Evolutionary conservation across 1,140 invertebrate species (phyloP), one percentile per base, ranked within the genome.

Genomic region (Leptestheria dahalacensis): DNA sequence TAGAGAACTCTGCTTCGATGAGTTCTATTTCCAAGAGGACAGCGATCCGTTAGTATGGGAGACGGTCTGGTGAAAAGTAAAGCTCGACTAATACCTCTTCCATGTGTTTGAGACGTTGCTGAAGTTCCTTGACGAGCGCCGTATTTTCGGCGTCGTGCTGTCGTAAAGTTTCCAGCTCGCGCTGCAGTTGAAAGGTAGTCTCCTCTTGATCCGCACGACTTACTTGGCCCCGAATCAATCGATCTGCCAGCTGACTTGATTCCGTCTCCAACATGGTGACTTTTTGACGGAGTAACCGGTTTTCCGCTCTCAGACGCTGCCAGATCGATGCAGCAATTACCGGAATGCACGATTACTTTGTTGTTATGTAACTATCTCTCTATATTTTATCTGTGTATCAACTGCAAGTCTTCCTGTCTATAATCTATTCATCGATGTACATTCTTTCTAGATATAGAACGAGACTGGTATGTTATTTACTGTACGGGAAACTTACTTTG

Each of bases 201-300:
- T 89, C 88, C 63, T 88, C 86, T 61, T 88, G 86, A 68, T 97
- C 91, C 0, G 95, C 96, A 20, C 92, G 78, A 33, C 88, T 91
- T 4, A 99, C 92, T 74, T 99, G 96, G 53, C 94, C 94, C 50
- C 91, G 82, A 2, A 99, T 92, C 64, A 99, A 75, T 61, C 91
- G 79, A 73, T 97, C 93, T 0, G 95, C 96, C 21, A 92, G 69
- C 62, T 86, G 84, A 25, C 85, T 85, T 18, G 86, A 89, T 67
- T 92, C 89, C 25, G 86, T 85, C 71, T 99, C 96, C 24, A 99
- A 73, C 62, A 95, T 82, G 68, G 98, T 94, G 52, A 95, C 92
- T 64, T 91, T 78, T 70, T 97, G 91, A 62, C 91, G 82, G 1
- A 99, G 74, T 47, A 97, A 77, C 65, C 91, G 83, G 71, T 99